Evolutionary conservation across 2,797 vertebrate species (phyloP).

Genomic region (Aeoliscus strigatus): DNA sequence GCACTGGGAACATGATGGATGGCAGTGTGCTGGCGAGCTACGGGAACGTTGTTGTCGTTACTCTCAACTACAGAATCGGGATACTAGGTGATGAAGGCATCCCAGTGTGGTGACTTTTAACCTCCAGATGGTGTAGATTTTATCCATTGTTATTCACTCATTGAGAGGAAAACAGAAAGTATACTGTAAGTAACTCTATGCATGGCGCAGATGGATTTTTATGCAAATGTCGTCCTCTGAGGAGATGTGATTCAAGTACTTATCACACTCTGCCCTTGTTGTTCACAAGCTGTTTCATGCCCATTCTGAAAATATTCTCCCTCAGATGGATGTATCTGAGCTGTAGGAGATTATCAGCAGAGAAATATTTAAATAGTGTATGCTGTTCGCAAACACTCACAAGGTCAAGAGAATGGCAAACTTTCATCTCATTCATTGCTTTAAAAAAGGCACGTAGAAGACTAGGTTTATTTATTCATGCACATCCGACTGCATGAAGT

Average conservation of each 20-base stretch:
- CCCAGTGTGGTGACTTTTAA: conserved; percentile 21
- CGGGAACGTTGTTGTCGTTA: conserved; percentile 96
- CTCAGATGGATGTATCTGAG: conserved; percentile 43
- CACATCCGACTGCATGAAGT: conserved; percentile 30
- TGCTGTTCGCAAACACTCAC: conserved; percentile 25
- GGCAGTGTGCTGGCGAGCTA: conserved; percentile 98
- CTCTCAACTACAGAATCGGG: conserved; percentile 96
- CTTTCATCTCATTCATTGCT: no score
- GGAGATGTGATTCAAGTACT: conserved; percentile 24
- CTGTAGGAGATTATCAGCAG: conserved; percentile 36
- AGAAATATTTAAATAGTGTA: conserved; percentile 42
- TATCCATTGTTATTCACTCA: no score
- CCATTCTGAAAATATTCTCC: conserved; percentile 28
- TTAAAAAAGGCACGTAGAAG: conserved; percentile 22
- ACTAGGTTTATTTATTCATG: conserved; percentile 37
- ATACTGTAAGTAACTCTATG: conserved; percentile 8
- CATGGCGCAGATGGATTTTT: conserved; percentile 30
- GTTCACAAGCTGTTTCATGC: conserved; percentile 19
- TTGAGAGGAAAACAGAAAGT: conserved; percentile 18
- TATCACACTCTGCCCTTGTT: conserved; percentile 36
- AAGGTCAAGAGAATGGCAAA: conserved; percentile 56
- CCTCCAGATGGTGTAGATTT: no score
- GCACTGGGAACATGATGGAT: conserved; percentile 98
- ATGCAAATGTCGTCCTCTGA: conserved; percentile 34
- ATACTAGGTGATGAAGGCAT: conserved; percentile 84